These are phyloP conservation scores for Bombus waltoni DNA, from an alignment of 1,140 invertebrate species.

Conservation along the genomic window DNA sequence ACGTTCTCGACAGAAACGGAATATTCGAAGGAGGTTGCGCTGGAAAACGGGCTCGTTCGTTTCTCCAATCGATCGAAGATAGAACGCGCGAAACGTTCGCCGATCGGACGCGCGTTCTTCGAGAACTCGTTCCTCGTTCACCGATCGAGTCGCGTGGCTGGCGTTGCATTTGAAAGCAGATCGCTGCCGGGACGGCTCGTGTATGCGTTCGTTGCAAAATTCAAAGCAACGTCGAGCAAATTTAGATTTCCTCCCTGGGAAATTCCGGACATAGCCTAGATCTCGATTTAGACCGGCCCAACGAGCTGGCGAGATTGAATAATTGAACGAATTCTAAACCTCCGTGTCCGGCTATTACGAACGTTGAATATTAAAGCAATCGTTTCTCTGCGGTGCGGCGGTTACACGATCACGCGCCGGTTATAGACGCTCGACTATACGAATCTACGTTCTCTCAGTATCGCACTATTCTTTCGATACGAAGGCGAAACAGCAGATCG, in stretches of 20 bases:
- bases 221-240: constrained; percentile 60
- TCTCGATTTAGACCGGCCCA: constrained; percentile 78
- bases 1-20: not conserved
- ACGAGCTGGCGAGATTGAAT: constrained; percentile 77
- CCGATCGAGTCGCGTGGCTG: not conserved
- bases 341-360: constrained; percentile 79
- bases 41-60: not conserved
- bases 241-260: constrained; percentile 64
- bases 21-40: not conserved
- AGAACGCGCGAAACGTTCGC: not conserved
- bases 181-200: not conserved
- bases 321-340: constrained; percentile 79
- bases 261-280: constrained; percentile 69
- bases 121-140: not conserved
- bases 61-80: not conserved
- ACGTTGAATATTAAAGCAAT: constrained; percentile 79
- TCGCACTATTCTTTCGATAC: not conserved
- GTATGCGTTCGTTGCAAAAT: constrained; percentile 57
- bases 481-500: not conserved
- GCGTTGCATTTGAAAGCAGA: not conserved
- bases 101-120: not conserved
- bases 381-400: constrained; percentile 29
- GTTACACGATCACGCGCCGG: not conserved
- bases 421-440: too few species aligned
- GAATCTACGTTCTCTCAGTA: not conserved